These are phyloP conservation scores for Spilosoma lubricipeda DNA, from an alignment of 2,888 invertebrate genomes.

Conservation along the genomic window DNA sequence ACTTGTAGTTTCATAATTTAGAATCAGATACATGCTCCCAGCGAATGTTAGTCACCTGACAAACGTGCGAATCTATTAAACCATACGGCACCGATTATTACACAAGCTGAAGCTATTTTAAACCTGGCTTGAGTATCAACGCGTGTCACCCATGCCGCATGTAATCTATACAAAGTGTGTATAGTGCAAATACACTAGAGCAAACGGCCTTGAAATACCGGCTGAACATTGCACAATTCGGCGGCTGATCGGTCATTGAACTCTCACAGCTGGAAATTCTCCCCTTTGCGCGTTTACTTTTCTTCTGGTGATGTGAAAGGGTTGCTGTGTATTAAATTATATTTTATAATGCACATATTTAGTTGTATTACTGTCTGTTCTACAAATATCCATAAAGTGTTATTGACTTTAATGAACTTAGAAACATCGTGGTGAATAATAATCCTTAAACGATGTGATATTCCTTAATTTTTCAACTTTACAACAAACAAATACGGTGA, in stretches of 20 bases:
- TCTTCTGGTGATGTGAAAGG: background rate
- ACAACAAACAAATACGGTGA: background rate
- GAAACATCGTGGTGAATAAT: too few species aligned
- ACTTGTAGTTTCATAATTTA: conserved; percentile 28
- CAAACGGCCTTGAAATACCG: conserved; percentile 49
- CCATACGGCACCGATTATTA: conserved; percentile 57
- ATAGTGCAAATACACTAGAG: conserved; percentile 43
- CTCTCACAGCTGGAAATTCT: conserved; percentile 45
- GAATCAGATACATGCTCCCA: conserved; percentile 29
- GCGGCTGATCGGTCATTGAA: conserved; percentile 40
- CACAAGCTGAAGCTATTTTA: conserved; percentile 78
- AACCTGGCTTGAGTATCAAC: conserved; percentile 72
- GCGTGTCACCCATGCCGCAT: conserved; percentile 51
- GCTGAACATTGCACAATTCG: conserved; percentile 35
- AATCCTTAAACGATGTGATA: too few species aligned
- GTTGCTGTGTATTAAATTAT: background rate
- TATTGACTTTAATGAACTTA: too few species aligned
- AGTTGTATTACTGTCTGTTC: background rate
- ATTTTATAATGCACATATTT: background rate
- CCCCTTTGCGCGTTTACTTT: conserved; percentile 19
- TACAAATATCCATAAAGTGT: too few species aligned
- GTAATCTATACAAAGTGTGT: conserved; percentile 47
- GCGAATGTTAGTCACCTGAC: conserved; percentile 58
- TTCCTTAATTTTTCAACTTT: too few species aligned
- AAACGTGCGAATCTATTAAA: conserved; percentile 51